phyloP scores from a whole-genome alignment of 1,140 invertebrate species.

The Mycetomoellerius zeteki region DNA sequence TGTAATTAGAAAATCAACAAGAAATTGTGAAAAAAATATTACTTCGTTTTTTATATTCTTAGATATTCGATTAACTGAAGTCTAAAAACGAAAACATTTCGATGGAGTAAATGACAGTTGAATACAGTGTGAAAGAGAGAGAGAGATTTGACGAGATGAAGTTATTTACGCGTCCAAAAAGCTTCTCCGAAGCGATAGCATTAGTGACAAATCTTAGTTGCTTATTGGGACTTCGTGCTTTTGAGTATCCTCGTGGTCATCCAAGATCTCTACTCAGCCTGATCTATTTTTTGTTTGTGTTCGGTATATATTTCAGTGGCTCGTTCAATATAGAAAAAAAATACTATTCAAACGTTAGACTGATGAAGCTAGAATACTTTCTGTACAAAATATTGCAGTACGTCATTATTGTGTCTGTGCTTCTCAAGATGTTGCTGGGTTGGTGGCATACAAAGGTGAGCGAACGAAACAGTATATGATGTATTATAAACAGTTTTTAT shows the following conservation, averaged over 20 bases:
- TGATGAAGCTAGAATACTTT: not conserved
- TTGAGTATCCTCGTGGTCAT: not conserved
- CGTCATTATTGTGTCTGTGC: not conserved
- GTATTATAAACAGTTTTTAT: not conserved
- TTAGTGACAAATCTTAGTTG: not conserved
- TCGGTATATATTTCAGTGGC: not conserved
- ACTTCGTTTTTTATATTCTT: not conserved
- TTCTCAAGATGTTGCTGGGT: not conserved
- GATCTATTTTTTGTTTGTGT: conserved; percentile 21
- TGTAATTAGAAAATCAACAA: not conserved
- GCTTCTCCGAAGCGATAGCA: not conserved
- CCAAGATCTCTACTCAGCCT: not conserved
- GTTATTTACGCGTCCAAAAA: not conserved
- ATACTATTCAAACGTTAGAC: not conserved
- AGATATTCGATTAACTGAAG: not conserved
- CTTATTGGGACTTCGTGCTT: not conserved
- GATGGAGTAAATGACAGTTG: not conserved
- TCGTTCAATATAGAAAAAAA: not conserved
- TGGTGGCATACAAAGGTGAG: conserved; percentile 61
- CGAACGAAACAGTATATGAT: not conserved
- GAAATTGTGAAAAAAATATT: not conserved
- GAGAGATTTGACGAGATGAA: conserved; percentile 37
- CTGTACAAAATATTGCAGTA: not conserved
- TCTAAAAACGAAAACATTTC: not conserved
- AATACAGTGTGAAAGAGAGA: not conserved